Percentiles rank a stretch among this genome's conserved stretches.
These are phyloP conservation scores for Pangasius djambal DNA, from an alignment of 2,797 vertebrate species.

Conservation along the genomic window DNA sequence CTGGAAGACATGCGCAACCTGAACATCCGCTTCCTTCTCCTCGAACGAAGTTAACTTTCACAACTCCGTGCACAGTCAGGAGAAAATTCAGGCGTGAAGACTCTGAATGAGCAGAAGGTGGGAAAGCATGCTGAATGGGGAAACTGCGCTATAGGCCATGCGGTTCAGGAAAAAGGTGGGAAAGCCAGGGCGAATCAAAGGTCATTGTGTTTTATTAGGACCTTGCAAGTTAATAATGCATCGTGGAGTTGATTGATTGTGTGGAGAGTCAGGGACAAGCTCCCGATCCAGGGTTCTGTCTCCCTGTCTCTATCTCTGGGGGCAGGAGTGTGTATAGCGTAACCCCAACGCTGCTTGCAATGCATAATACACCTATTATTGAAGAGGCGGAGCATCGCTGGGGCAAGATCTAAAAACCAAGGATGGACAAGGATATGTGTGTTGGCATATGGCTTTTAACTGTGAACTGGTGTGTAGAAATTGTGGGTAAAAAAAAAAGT, in stretches of 20 bases:
- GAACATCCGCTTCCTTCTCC: constrained; percentile 10
- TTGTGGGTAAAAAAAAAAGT: not conserved
- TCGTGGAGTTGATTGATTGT: constrained; percentile 76
- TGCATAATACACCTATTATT: constrained; percentile 69
- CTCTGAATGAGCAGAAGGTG: constrained; percentile 30
- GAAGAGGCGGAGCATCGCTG: constrained; percentile 61
- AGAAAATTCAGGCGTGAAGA: constrained; percentile 38
- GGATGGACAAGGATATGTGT: constrained; percentile 62
- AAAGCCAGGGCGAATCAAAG: constrained; percentile 63
- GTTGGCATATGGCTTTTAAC: not conserved
- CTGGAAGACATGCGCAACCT: constrained; percentile 31
- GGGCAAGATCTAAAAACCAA: constrained; percentile 7
- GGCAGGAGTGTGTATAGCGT: constrained; percentile 57
- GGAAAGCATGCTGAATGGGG: constrained; percentile 31
- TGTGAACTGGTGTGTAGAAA: not conserved
- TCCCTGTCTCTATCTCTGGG: constrained; percentile 41
- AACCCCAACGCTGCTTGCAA: constrained; percentile 60
- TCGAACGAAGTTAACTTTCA: constrained; percentile 27
- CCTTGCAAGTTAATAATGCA: constrained; percentile 77
- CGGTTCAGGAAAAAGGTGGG: constrained; percentile 29
- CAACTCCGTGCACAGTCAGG: constrained; percentile 19
- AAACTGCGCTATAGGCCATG: constrained; percentile 5
- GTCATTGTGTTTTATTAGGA: constrained; percentile 69
- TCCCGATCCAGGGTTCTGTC: constrained; percentile 2
- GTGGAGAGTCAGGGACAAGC: constrained; percentile 61